Evolutionary conservation across 2,113 vertebrate genomes (phyloP), one percentile per base, ranked within the genome.

Genomic region (Asarcornis scutulata): DNA sequence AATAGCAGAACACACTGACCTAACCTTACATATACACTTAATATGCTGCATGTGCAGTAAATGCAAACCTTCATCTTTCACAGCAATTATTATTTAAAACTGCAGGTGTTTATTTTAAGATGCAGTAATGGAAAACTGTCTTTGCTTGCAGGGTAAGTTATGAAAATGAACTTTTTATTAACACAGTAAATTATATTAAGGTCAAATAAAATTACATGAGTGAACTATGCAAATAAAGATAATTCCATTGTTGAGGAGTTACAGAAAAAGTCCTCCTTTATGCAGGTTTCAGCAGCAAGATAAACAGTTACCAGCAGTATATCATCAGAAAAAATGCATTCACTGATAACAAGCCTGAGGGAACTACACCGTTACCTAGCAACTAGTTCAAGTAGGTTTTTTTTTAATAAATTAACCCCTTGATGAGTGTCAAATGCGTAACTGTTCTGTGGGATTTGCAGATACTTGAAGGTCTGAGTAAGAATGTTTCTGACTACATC

Each of bases 291-390:
- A 93, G 55, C 59, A 83, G 59, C 13, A 83, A 71, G 50, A 77
- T 48, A 72, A 86, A 73, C 27, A 76, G 59, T 85, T 83, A 94
- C 22, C 17, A 69, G 60, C 55, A 89, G 59, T 74, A 20, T 48
- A 71, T 46, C 21, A 86, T 79, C 67, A 88, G 48, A 50, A 50
- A 79, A 89, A 89, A 93, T 58, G 85, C 15, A 72, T 93, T 92
- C 80, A 62, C 48, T 90, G 76, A 91, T 89, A 77, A 67, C 79
- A 93, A 63, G 72, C 50, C 86, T 67, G 73, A 81, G 78, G 60
- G 72, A 91, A 73, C 32, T 66, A 67, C 44, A 12, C n/a, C 75
- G 92, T 97, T 95, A 78, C 89, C 68, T 96, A 96, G 92, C 95
- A 96, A 96, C 94, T 56, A 89, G 56, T 29, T 44, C 88, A 55